Conservation (phyloP, 2,113 vertebrate genomes). For the Orycteropus afer region DNA sequence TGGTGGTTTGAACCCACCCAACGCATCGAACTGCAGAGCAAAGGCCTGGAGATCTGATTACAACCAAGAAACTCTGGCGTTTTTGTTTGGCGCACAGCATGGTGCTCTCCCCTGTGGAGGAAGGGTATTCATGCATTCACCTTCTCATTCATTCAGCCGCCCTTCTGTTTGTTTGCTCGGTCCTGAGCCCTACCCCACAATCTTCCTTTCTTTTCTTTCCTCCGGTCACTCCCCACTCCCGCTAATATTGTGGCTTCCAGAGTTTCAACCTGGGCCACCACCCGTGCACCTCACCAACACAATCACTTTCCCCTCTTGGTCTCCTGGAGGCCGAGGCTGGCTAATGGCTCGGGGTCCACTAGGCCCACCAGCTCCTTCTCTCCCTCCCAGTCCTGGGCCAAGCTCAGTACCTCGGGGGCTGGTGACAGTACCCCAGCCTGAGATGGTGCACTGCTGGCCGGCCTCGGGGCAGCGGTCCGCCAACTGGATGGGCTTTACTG, state of each 20-base stretch:
- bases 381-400: not conserved
- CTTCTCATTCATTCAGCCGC: not conserved
- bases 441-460: constrained; percentile 82
- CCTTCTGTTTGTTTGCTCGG: not conserved
- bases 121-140: not conserved
- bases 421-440: constrained; percentile 83
- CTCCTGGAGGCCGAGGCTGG: not conserved
- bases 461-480: constrained; percentile 76
- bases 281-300: not conserved
- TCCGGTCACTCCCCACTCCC: not conserved
- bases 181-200: not conserved
- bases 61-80: not conserved
- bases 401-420: constrained; percentile 70
- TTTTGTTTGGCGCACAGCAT: not conserved
- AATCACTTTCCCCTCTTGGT: not conserved
- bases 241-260: not conserved
- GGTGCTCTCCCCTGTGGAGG: not conserved
- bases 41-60: not conserved
- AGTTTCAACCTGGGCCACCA: not conserved
- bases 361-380: not conserved
- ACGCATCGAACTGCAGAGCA: not conserved
- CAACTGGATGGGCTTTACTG: constrained; percentile 80
- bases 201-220: not conserved
- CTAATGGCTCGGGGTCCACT: not conserved
- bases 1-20: not conserved